Evolutionary conservation across 2,888 invertebrate genomes (phyloP), one percentile per base, ranked within the genome.

Genomic region (Plusia festucae): DNA sequence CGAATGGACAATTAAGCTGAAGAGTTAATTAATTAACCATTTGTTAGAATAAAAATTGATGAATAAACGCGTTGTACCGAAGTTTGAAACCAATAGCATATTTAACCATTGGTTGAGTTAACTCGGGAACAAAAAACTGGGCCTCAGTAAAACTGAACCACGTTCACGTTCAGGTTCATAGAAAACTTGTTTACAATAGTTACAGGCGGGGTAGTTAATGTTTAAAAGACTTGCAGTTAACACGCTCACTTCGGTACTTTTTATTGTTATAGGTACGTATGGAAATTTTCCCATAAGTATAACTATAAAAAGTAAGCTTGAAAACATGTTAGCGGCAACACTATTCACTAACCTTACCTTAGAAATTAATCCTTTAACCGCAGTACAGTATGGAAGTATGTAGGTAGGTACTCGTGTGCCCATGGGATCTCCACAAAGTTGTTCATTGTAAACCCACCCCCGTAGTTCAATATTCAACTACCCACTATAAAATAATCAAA

Each of bases 401-500:
- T 54, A 62, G 46, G 15, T 8, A 58, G 3, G 40, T 27, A 44
- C 53, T 32, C 34, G 46, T 30, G 30, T 32, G 52, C 76, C 64
- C 77, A 51, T 27, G 73, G 69, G 79, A 79, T 44, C 53, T 81
- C 78, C 77, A 76, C 81, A 82, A 83, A 81, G 70, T 76, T 60
- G 74, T 76, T 61, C 73, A 73, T 76, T 82, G 70, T 73, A 34
- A 62, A 67, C 57, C 61, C 85, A 76, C 79, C 76, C 73, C 63
- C 80, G 78, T 81, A 78, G 80, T 85, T 83, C 85, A 85, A 85
- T 86, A 86, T 84, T 82, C 83, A 82, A 83, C 83, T 83, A 82
- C 84, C 83, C 83, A 84, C 84, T 83, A 83, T 86, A 86, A 86
- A 87, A 86, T 87, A 89, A 88, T 89, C 87, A 88, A 86, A 84